Base-by-base conservation (phyloP, 2,888 invertebrate species). In the Entomobrya proxima region DNA sequence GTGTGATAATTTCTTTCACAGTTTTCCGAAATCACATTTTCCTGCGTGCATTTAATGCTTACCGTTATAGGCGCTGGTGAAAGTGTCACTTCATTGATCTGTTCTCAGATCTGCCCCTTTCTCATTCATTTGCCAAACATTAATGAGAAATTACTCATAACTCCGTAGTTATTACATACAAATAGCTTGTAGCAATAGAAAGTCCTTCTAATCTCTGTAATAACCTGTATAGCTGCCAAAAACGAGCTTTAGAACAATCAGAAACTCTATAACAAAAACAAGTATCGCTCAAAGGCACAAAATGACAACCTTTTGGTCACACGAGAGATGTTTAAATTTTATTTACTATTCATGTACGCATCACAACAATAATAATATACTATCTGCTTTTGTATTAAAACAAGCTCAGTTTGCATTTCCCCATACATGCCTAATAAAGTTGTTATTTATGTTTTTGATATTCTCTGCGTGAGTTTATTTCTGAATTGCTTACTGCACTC, bases 291-390 rank as follows among this genome's bases (percentile, higher is more conserved):
- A 11, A 79, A 79, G 79, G 79, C 79, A 79, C 79, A 64, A 44
- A 35, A 67, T 67, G 79, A 79, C 79, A 79, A 79, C 55, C 40
- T 37, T 79, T 79, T 79, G 79, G 79, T 79, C 79, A 79, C 67
- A 79, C 55, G 24, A 55, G 35, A 64, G 67, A 79, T 79, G 13
- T 52, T 75, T n/a, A 69, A 47, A 69, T 50, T 13, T 4, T 44
- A 69, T 30, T 47, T 37, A 67, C 37, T 67, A 40, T 67, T 2
- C n/a, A 27, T 30, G 47, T 69, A n/a, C 35, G 30, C 47, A 47
- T 69, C 67, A 67, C 47, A 44, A 64, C 35, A 64, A 64, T 1
- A 55, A 55, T 11, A n/a, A 35, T 6, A 69, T 6, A 61, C 18
- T 15, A 61, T 47, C 15, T 69, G 13, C 47, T 47, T 47, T 47